Evolutionary conservation across 2,888 invertebrate species (phyloP).

Genomic region (Dendrolimus pini): DNA sequence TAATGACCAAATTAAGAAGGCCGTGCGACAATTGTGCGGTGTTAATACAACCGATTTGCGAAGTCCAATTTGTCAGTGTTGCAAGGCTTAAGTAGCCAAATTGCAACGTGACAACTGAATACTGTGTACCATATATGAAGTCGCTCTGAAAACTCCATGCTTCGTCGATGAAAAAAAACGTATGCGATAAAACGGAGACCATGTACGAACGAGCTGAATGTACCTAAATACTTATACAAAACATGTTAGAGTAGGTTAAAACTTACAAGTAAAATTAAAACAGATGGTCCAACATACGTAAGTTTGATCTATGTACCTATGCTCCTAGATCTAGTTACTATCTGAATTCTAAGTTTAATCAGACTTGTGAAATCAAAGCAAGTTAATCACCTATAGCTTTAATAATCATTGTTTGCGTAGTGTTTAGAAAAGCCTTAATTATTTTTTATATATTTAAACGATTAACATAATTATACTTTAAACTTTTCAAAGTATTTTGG

Average conservation of each 20-base stretch:
- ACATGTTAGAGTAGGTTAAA: not conserved
- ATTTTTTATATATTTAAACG: not conserved
- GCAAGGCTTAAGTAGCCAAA: too few relatives aligned
- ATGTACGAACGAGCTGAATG: not conserved
- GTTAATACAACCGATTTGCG: too few relatives aligned
- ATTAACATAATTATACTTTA: not conserved
- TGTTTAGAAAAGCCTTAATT: slow-evolving; percentile 1
- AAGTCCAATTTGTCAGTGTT: too few relatives aligned
- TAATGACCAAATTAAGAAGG: too few relatives aligned
- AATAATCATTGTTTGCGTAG: not conserved
- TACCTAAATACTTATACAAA: not conserved
- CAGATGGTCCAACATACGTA: not conserved
- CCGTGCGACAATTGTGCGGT: too few relatives aligned
- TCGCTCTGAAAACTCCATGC: slow-evolving; percentile 18
- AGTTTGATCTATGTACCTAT: not conserved
- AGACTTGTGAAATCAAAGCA: slow-evolving; percentile 1
- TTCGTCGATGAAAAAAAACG: slow-evolving; percentile 13
- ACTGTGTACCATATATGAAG: slow-evolving; percentile 7
- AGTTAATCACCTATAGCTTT: not conserved
- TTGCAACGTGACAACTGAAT: too few relatives aligned
- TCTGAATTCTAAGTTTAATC: slow-evolving; percentile 1
- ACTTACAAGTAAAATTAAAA: not conserved
- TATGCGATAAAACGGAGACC: too few relatives aligned
- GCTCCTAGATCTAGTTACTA: slow-evolving; percentile 1
- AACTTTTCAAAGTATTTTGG: slow-evolving; percentile 13